Base-by-base conservation (phyloP, 2,888 invertebrate genomes). In the Spisula solida region DNA sequence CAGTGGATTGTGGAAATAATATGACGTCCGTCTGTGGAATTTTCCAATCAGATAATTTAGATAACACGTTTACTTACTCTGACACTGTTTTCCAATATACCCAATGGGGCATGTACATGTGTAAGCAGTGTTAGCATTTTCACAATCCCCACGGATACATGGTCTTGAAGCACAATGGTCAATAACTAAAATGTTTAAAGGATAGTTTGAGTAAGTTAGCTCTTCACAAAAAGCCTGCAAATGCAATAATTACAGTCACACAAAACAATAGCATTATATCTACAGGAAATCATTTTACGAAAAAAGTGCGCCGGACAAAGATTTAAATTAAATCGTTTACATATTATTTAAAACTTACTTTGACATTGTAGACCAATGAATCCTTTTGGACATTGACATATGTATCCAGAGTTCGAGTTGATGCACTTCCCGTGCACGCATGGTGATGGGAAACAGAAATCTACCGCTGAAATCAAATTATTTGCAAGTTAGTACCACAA, bases 391-490 rank as follows among this genome's bases (percentile, higher is more conserved):
- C 75, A 75, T 34, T 2, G 12, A 75, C 75, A 75, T 16, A 25
- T 75, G 14, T 75, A 75, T 34, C 75, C 75, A 34, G 75, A 31
- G 20, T 75, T 75, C 12, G 75, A 75, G 25, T 75, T 75, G 34
- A 75, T 31, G 34, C 75, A 75, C 5, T 6, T 75, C 4, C 75
- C 75, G 34, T 75, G 75, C 12, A 75, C 75, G 14, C 75, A 75
- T 1, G 75, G 75, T 16, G 75, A 75, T 34, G 75, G 75, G 12
- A 75, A 75, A 75, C 75, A 75, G 75, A 75, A 75, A 75, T 75
- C 75, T 31, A 75, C 25, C 31, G 75, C 75, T 75, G 34, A 66
- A 66, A 56, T 56, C n/a, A 56, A n/a, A 56, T 0, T 18, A 56
- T 56, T 18, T 0, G 6, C 14, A 18, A 2, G 8, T 41, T 41